phyloP scores from a whole-genome alignment of 2,113 vertebrate genomes.

The Vidua chalybeata region DNA sequence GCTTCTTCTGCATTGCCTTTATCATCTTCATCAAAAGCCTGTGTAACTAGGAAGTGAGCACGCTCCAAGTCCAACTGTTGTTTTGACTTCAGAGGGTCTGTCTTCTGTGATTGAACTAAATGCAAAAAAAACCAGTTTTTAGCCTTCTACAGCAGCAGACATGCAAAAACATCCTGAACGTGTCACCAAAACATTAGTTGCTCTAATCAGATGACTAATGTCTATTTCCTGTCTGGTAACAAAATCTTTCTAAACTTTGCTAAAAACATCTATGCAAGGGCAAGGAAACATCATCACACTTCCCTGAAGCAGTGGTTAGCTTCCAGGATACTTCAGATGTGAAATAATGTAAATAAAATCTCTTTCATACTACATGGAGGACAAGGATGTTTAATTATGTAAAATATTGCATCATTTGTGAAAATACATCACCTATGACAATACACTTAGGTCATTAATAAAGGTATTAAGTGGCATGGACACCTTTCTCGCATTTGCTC shows the following conservation, averaged over 20 bases:
- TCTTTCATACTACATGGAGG: not conserved
- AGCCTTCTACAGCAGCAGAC: not conserved
- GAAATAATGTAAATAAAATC: not conserved
- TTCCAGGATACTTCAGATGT: not conserved
- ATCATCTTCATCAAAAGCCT: slow-evolving; percentile 97
- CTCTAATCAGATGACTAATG: not conserved
- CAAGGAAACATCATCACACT: not conserved
- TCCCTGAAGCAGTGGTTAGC: not conserved
- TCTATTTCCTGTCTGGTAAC: not conserved
- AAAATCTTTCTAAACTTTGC: not conserved
- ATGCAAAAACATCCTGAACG: not conserved
- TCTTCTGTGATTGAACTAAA: slow-evolving; percentile 88
- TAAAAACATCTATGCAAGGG: not conserved
- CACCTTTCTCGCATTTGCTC: not conserved
- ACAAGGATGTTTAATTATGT: not conserved
- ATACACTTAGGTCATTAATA: not conserved
- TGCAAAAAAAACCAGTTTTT: not conserved
- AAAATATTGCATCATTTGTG: not conserved
- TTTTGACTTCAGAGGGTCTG: slow-evolving; percentile 90
- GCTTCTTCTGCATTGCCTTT: slow-evolving; percentile 92
- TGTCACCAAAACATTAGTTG: not conserved
- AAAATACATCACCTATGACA: not conserved
- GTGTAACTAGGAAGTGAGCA: slow-evolving; percentile 94
- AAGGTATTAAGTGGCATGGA: too few relatives aligned
- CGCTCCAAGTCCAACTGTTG: slow-evolving; percentile 95